phyloP scores from a whole-genome alignment of 2,888 invertebrate genomes.

The Xanthia togata region DNA sequence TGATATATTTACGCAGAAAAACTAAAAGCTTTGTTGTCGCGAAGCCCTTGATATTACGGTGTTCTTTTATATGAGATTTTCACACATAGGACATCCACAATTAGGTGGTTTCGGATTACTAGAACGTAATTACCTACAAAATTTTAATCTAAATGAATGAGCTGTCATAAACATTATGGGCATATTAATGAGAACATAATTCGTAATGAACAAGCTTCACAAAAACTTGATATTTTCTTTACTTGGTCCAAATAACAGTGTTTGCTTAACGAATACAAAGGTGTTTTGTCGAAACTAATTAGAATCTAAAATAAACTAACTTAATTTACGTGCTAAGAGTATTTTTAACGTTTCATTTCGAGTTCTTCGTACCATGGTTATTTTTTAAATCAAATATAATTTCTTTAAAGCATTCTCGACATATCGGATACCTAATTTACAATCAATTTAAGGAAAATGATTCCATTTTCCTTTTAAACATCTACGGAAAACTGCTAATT shows the following conservation, averaged over 20 bases:
- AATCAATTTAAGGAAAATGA: neutral
- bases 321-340: conserved; percentile 73
- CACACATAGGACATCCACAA: conserved; percentile 57
- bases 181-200: conserved; percentile 21
- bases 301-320: conserved; percentile 56
- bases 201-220: conserved; percentile 34
- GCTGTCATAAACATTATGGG: conserved; percentile 39
- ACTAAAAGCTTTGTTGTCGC: neutral
- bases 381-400: neutral
- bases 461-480: neutral
- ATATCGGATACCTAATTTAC: neutral
- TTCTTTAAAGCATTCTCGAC: neutral
- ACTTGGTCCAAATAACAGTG: conserved; percentile 48
- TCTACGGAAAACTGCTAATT: conserved; percentile 3
- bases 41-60: conserved; percentile 31
- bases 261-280: conserved; percentile 48
- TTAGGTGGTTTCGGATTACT: conserved; percentile 58
- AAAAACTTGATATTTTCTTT: neutral
- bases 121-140: conserved; percentile 57
- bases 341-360: conserved; percentile 68
- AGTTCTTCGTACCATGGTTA: conserved; percentile 64
- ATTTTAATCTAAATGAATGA: conserved; percentile 39
- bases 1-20: no score
- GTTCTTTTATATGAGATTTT: conserved; percentile 42
- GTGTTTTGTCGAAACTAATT: conserved; percentile 49